Base-by-base conservation (phyloP, 2,797 vertebrate species). In the Rhinella marina region DNA sequence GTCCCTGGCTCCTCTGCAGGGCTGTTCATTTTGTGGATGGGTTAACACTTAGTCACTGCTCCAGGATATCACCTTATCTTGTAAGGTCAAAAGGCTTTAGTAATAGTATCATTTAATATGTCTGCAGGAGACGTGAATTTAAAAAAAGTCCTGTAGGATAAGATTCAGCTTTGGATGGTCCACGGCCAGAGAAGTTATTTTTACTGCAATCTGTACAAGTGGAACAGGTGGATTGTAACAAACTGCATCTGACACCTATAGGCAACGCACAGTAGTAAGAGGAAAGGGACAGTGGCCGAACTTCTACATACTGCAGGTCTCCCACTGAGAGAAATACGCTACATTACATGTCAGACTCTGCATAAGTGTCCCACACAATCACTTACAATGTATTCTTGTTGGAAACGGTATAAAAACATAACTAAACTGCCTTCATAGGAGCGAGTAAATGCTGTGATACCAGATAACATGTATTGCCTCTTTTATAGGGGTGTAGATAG, bases 11-110 rank as follows among this genome's bases (percentile, higher is more conserved):
- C 19, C 77, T 25, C 17, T 8, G 32, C 56, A 29, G 66, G 50
- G 56, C n/a, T 62, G 29, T 50, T 84, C n/a, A 84, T 76, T 54
- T 59, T 61, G 27, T 76, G 48, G 32, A 87, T 87, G 29, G 25
- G 41, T 56, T 87, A 76, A 82, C 86, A 82, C 56, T 77, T 78
- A 64, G 72, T 57, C 81, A n/a, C 59, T 48, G 72, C 72, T 76
- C 81, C 59, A 1, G 54, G 85, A 21, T 78, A 84, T 70, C 52
- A 72, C 75, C 0, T 76, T 21, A 90, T 89, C 57, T 87, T 7
- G 56, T n/a, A 66, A 85, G 25, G 81, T 86, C 87, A 91, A 92
- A 90, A 90, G 17, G n/a, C 27, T 80, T 85, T 78, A 84, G n/a
- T 75, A 90, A 86, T 4, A 29, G 1, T 41, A 41, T 87, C 48